Conservation (phyloP, 2,888 invertebrate species). For the Conus canariensis region DNA sequence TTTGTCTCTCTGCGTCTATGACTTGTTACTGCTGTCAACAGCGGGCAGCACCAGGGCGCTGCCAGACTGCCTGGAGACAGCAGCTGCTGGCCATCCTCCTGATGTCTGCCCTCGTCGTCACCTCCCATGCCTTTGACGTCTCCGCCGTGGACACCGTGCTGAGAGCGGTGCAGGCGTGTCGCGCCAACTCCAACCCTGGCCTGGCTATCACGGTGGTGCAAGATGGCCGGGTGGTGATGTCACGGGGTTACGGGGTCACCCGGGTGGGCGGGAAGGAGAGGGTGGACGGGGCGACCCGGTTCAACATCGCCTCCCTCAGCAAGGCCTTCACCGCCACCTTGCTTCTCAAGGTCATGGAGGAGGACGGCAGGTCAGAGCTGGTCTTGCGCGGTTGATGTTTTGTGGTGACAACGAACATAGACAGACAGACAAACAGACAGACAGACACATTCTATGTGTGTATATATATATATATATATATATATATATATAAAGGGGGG, state of each 20-base stretch:
- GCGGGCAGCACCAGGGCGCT: no score
- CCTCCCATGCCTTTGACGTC: background rate
- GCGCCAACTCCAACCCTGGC: conserved; percentile 39
- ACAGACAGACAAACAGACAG: no score
- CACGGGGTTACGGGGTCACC: conserved; percentile 32
- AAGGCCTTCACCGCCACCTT: conserved; percentile 34
- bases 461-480: no score
- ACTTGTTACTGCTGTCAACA: no score
- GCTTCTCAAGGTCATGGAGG: conserved; percentile 37
- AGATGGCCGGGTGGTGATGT: conserved; percentile 37
- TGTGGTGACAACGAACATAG: background rate
- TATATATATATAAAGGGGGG: no score
- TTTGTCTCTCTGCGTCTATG: no score
- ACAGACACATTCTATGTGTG: no score
- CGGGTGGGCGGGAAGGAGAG: background rate
- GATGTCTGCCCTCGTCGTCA: background rate
- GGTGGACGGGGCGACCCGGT: background rate
- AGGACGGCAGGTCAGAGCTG: conserved; percentile 29
- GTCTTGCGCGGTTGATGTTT: background rate
- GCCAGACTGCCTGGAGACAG: no score
- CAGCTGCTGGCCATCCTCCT: background rate
- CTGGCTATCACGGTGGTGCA: conserved; percentile 43
- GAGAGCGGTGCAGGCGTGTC: conserved; percentile 10
- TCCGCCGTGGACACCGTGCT: background rate
- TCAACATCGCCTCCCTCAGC: conserved; percentile 26